phyloP scores from a whole-genome alignment of 2,113 vertebrate species.

The Glareola pratincola region DNA sequence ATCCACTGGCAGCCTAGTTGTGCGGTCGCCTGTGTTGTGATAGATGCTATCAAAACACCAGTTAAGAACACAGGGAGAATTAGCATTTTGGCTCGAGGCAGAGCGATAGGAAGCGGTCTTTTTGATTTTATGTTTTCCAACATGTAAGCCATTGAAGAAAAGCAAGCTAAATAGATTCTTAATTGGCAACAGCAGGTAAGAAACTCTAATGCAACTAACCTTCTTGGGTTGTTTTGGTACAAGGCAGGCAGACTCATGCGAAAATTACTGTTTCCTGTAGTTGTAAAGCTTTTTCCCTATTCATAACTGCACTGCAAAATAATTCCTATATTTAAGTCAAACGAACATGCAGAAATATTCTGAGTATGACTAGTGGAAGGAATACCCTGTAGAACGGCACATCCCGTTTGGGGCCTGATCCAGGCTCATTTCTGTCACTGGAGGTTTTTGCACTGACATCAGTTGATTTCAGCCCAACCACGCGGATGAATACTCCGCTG shows the following conservation, averaged over 20 bases:
- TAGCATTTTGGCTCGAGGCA: neutral
- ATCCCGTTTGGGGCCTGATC: neutral
- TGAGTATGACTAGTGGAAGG: neutral
- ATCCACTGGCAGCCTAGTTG: neutral
- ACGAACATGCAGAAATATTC: neutral
- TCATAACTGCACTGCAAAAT: neutral
- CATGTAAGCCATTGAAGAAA: neutral
- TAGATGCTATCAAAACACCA: conserved; percentile 17
- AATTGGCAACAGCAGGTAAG: neutral
- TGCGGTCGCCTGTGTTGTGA: neutral
- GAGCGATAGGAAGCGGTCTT: neutral
- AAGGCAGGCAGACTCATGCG: neutral
- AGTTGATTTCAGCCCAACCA: neutral
- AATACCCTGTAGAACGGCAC: neutral
- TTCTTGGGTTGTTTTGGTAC: neutral
- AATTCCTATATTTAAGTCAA: neutral
- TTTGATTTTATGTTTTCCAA: neutral
- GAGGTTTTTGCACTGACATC: neutral
- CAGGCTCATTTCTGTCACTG: neutral
- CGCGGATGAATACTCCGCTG: accelerated
- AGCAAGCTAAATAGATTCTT: neutral
- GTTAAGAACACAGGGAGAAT: neutral
- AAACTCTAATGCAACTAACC: neutral
- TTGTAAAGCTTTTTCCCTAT: neutral
- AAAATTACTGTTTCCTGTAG: neutral